Evolutionary conservation across 2,888 invertebrate species (phyloP), one percentile per base, ranked within the genome.

Genomic region (Mallateleia sp.): DNA sequence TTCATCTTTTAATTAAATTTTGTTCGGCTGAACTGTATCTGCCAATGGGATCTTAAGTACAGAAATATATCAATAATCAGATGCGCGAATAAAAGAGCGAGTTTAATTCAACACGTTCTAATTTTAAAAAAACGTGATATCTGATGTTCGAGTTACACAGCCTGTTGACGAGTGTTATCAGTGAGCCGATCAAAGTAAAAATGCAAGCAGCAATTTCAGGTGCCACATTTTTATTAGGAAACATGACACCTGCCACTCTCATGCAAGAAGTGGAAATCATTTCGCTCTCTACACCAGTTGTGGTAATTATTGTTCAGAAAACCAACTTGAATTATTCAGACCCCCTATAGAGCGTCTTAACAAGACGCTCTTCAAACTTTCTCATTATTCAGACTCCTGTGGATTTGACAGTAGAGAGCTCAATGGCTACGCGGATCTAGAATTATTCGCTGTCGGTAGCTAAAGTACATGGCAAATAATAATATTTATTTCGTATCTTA

Each of bases 281-380:
- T 67, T 45, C 62, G 22, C 24, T 20, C 47, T 52, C 47, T 52
- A 83, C 71, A 50, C 69, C 67, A 67, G 69, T 82, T 74, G 67
- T 25, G 50, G 79, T 90, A 90, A 92, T 91, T 91, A 91, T 92
- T 92, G 88, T 89, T 88, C 89, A 89, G 88, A 89, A 89, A 88
- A 89, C 89, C 85, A 91, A 90, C 89, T 89, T 82, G 88, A 90
- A 91, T 90, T 90, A 91, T 89, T 88, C 89, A 77, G 91, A 81
- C 88, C 89, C 91, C 92, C 93, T 85, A 90, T 72, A n/a, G 91
- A 85, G 92, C 14, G 85, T 67, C 67, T 89, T 92, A 92, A 93
- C 92, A 91, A 93, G 92, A 90, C 90, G 89, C 88, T 88, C 91
- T 83, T 89, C 88, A 86, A 84, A 74, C 90, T 90, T 88, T 88